Evolutionary conservation across 2,113 vertebrate genomes (phyloP), one percentile per base, ranked within the genome.

Genomic region (Columba livia): DNA sequence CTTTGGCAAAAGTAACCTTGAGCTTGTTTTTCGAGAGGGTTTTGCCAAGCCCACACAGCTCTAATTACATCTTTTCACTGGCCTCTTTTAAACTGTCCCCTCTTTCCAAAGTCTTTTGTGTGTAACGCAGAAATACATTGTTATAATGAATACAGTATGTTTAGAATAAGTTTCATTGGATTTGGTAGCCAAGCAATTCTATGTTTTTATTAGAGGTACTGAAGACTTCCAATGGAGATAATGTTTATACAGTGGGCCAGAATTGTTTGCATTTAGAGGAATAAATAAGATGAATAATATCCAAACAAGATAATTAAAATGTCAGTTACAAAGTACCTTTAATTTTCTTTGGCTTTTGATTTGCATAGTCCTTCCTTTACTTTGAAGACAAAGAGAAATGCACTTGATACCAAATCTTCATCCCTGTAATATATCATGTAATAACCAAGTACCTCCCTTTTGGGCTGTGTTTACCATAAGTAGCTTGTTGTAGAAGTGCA

Each of bases 211-310:
- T 96, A 89, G 96, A 92, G 94, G 89, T 89, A 84, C 95, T 96
- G 89, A 93, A 93, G 97, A 66, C 97, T 97, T 97, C 96, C 96
- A 97, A 69, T 77, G 96, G 96, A 93, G 97, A 97, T 97, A 97
- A 98, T 97, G 97, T 98, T 98, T 98, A 97, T 93, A 96, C 91
- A 97, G 95, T 62, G 38, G 89, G 48, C 57, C 91, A 86, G 79
- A 70, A 72, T 66, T 98, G 96, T 98, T 98, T 98, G 96, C 92
- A 79, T 95, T 97, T 92, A 86, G 83, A 92, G 96, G 97, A 96
- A 97, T 98, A 97, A 98, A 98, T 98, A 98, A 97, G 97, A 97
- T 91, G 95, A 97, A 95, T 93, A 97, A 97, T 97, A 97, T 94
- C 94, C 74, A 98, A 98, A 98, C 97, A 97, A 93, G 96, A 97